A percentile compares a stretch with the other conserved stretches of the same genome.
These are phyloP conservation scores for Eidolon helvum DNA, from an alignment of 2,113 vertebrate species.

Conservation along the genomic window DNA sequence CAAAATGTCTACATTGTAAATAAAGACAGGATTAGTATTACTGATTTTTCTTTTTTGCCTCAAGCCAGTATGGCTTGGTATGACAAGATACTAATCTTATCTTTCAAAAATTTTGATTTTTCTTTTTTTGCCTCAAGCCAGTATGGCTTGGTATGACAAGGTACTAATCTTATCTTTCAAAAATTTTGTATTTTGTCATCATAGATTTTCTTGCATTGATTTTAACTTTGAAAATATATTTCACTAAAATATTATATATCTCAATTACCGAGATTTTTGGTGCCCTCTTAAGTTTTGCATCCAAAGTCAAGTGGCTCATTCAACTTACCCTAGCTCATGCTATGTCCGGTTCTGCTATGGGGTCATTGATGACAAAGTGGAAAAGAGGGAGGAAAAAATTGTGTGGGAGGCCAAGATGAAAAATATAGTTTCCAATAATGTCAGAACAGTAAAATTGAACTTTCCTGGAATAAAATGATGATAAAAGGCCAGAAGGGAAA, in stretches of 20 bases:
- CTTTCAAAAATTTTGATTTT: background rate
- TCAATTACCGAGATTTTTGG: background rate
- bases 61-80: background rate
- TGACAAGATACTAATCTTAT: background rate
- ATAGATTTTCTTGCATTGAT: background rate
- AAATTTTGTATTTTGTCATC: background rate
- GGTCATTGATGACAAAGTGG: background rate
- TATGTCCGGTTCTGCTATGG: background rate
- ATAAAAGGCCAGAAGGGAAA: background rate
- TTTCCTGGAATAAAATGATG: conserved; percentile 10
- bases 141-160: background rate
- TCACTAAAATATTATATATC: conserved; percentile 20
- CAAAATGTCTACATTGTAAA: background rate
- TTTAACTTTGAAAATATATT: background rate
- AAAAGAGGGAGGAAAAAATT: background rate
- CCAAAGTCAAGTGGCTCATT: background rate
- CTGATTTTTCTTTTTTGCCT: background rate
- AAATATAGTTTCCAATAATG: conserved; percentile 3
- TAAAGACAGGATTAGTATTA: background rate
- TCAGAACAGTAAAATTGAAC: background rate
- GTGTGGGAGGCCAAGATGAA: background rate
- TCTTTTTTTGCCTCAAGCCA: background rate
- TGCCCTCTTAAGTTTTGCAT: background rate
- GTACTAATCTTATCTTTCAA: background rate
- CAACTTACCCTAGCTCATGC: background rate